Conservation (phyloP, 2,888 invertebrate genomes). For the Eilema caniola region DNA sequence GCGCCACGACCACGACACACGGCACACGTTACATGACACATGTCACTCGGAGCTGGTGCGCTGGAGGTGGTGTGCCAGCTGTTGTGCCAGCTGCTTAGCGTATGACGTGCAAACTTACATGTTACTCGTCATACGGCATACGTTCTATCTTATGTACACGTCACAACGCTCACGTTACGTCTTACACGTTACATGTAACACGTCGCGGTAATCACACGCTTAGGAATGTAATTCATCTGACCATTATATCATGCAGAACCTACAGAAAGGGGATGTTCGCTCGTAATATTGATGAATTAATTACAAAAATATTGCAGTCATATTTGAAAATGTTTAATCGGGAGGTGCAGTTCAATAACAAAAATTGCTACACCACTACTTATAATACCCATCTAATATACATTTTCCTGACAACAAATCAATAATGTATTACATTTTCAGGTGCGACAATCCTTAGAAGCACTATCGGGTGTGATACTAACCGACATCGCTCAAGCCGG, state of each 20-base stretch:
- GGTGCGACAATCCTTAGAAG: constrained; percentile 94
- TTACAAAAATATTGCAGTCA: no score
- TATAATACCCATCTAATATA: background rate
- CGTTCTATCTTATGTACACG: background rate
- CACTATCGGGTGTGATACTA: constrained; percentile 90
- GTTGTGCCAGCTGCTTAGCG: no score
- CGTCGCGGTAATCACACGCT: background rate
- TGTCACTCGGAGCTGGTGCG: no score
- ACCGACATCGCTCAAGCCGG: constrained; percentile 74
- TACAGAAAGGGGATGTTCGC: no score
- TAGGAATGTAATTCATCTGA: no score
- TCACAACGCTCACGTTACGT: background rate
- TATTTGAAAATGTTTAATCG: background rate
- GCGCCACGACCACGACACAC: no score
- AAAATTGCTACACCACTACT: background rate
- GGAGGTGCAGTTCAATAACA: background rate
- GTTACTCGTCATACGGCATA: no score
- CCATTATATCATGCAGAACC: no score
- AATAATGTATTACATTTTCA: constrained; percentile 63
- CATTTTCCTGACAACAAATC: background rate
- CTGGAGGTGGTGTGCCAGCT: no score
- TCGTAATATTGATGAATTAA: no score
- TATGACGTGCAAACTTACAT: no score
- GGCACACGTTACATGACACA: no score
- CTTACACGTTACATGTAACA: background rate